These are phyloP conservation scores for Lacanobia wlatinum DNA, from an alignment of 2,888 invertebrate genomes.

Conservation along the genomic window DNA sequence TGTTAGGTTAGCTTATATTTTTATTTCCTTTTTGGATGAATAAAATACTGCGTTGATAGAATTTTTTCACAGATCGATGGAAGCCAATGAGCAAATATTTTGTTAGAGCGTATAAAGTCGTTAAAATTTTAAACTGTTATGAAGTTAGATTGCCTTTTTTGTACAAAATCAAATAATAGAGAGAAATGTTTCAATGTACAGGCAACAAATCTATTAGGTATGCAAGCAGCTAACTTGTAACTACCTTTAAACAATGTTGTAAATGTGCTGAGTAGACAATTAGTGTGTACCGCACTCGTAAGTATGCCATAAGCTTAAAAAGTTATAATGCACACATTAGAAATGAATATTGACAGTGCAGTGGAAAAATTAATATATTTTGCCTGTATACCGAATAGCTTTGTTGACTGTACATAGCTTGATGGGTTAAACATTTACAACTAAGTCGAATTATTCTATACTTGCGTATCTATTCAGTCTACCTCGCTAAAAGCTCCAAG, in stretches of 20 bases:
- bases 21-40: constrained; percentile 67
- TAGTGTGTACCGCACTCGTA: no score
- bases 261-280: no score
- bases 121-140: neutral
- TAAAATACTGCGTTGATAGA: constrained; percentile 58
- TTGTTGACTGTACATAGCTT: constrained; percentile 2
- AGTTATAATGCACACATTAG: no score
- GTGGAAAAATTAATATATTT: no score
- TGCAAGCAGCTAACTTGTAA: no score
- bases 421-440: neutral
- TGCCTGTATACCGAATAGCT: no score
- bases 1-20: constrained; percentile 67
- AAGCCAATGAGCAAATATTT: constrained; percentile 43
- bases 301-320: no score
- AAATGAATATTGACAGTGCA: no score
- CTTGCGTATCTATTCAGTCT: neutral
- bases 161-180: neutral
- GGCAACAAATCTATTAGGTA: no score
- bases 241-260: no score
- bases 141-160: neutral
- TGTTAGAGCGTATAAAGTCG: neutral
- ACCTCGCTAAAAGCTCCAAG: constrained; percentile 10
- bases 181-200: neutral
- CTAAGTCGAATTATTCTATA: neutral
- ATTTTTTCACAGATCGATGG: constrained; percentile 46